Percentiles rank a stretch among this genome's conserved stretches.
Evolutionary conservation across 2,113 vertebrate species (phyloP).

Genomic region (Nymphicus hollandicus): DNA sequence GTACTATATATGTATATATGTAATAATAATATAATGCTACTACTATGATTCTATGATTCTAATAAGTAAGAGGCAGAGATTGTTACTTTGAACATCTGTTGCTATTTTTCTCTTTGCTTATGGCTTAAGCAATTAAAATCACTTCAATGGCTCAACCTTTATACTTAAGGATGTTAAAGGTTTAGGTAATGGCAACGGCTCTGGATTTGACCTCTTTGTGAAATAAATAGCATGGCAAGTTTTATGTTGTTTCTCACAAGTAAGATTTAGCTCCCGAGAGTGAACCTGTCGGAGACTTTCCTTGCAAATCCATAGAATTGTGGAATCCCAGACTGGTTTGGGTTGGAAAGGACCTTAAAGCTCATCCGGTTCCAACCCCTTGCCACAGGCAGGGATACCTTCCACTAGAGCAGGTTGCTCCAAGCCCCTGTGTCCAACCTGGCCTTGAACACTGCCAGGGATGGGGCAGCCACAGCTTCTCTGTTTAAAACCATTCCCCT

Average conservation of each 20-base stretch:
- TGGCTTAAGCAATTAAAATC: not conserved
- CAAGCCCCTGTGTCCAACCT: not conserved
- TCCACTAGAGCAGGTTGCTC: not conserved
- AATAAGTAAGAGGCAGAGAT: not conserved
- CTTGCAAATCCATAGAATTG: not conserved
- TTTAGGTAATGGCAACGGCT: not conserved
- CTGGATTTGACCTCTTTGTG: not conserved
- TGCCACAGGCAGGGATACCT: not conserved
- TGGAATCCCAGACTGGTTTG: not conserved
- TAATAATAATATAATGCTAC: not conserved
- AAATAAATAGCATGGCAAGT: not conserved
- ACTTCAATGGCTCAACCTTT: not conserved
- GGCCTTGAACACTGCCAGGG: not conserved
- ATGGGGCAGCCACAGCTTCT: not conserved
- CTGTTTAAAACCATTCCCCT: not conserved
- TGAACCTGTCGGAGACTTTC: not conserved
- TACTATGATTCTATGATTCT: no score
- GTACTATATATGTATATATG: not conserved
- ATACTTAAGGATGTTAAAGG: not conserved
- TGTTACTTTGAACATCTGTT: not conserved
- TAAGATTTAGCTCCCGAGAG: not conserved
- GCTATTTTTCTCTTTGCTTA: fast-evolving
- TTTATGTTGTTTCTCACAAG: not conserved
- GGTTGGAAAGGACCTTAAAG: not conserved
- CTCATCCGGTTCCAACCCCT: not conserved